Evolutionary conservation across 2,797 vertebrate species (phyloP), one percentile per base, ranked within the genome.

Genomic region (Malacoraja senta): DNA sequence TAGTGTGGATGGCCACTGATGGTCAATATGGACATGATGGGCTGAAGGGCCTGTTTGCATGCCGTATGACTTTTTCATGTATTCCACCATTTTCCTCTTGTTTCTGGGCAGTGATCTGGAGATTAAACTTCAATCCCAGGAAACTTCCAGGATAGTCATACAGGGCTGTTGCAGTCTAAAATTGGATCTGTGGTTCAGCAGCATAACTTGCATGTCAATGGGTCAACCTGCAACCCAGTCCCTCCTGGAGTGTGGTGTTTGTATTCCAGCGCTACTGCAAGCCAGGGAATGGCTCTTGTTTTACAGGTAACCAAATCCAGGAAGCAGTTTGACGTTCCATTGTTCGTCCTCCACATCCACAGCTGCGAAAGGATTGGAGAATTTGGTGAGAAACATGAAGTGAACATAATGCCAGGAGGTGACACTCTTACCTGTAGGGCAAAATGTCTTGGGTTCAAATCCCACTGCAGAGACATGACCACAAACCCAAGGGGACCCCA

Each of bases 291-390:
- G 44, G 81, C 8, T 24, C 24, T 24, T 53, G 53, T 58, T 24
- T 84, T 12, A 9, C 6, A 53, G 21, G 3, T 29, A 58, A 26
- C 24, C 53, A 12, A 35, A 53, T 24, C 81, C 81, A 58, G 8
- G 81, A 84, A 58, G 17, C 81, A 58, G 2, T 53, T 84, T 24
- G 81, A 29, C 9, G 24, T 53, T 84, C 53, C 44, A 53, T 38
- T 44, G 26, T 24, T 84, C 53, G 9, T 84, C 19, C 8, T 58
- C 44, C 44, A 15, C 53, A 26, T 84, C n/a, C 81, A 24, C 35
- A 26, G 24, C 9, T 91, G 93, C 76, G 93, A 74, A 0, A 94
- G 91, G 61, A 78, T 78, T 78, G n/a, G 21, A 84, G 38, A 58
- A 58, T 32, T 21, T 58, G 44, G 38, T 29, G 81, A 53, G 81